Conservation (phyloP, 2,113 vertebrate genomes). For the Romanogobio albipinnatus region DNA sequence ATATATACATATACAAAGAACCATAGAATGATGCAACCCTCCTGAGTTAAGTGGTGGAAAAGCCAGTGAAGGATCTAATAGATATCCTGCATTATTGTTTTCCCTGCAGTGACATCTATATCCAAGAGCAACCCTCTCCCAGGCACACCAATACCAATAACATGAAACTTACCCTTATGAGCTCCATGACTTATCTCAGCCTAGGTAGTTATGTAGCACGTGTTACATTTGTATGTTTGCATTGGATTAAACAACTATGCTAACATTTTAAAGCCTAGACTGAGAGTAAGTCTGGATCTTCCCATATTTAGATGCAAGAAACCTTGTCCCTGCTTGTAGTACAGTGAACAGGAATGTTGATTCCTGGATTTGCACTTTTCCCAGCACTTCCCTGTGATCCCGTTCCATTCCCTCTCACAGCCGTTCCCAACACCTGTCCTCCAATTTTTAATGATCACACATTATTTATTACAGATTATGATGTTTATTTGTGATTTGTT, state of each 20-base stretch:
- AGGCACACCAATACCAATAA: conserved; percentile 57
- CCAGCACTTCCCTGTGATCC: conserved; percentile 54
- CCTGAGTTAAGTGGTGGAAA: conserved; percentile 40
- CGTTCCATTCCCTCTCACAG: conserved; percentile 41
- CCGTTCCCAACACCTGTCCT: conserved; percentile 53
- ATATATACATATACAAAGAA: background rate
- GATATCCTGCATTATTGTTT: conserved; percentile 55
- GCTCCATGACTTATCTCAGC: conserved; percentile 71
- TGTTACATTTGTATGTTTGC: background rate
- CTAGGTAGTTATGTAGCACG: conserved; percentile 61
- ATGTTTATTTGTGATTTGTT: conserved; percentile 48
- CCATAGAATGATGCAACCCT: background rate
- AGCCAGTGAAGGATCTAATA: conserved; percentile 29
- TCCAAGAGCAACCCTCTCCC: conserved; percentile 48
- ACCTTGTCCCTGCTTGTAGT: conserved; percentile 57
- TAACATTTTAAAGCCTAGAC: conserved; percentile 68
- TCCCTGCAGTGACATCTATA: conserved; percentile 50
- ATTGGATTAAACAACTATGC: background rate
- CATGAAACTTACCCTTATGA: conserved; percentile 53
- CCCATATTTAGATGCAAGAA: conserved; percentile 24
- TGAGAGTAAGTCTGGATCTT: conserved; percentile 68
- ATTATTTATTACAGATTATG: conserved; percentile 10
- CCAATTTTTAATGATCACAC: conserved; percentile 45
- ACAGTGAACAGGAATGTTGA: conserved; percentile 58
- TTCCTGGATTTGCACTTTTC: conserved; percentile 68